Conservation (phyloP, 2,113 vertebrate genomes). For the Tapirus terrestris region DNA sequence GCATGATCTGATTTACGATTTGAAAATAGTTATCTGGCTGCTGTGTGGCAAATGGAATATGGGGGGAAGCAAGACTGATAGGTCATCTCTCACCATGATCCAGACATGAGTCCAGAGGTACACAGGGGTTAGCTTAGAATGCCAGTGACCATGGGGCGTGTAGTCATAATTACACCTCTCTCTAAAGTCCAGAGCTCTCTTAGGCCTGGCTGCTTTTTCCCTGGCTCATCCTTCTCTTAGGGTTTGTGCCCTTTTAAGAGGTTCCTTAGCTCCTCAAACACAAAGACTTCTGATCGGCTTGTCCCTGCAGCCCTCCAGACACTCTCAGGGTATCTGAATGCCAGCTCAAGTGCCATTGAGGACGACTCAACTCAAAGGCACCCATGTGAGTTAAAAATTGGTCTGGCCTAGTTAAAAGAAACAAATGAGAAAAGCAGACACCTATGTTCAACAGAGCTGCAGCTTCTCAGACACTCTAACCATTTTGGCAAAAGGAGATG, state of each 20-base stretch:
- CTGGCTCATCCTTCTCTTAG: background rate
- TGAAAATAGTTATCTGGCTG: slow-evolving; percentile 27
- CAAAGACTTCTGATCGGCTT: background rate
- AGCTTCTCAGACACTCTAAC: slow-evolving; percentile 40
- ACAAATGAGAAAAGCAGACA: slow-evolving; percentile 41
- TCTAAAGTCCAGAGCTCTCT: background rate
- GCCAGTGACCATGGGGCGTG: background rate
- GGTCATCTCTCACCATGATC: background rate
- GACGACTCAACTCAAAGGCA: background rate
- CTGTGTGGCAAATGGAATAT: slow-evolving; percentile 5
- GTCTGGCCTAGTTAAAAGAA: slow-evolving; percentile 61
- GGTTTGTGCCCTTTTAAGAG: background rate
- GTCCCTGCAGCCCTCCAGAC: background rate
- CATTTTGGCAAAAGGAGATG: slow-evolving; percentile 60
- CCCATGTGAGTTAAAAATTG: slow-evolving; percentile 37
- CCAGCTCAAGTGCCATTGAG: background rate
- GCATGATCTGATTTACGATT: slow-evolving; percentile 11
- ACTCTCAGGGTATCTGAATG: background rate
- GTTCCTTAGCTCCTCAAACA: background rate
- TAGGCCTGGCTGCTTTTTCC: background rate
- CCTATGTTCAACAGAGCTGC: background rate
- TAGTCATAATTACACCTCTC: background rate
- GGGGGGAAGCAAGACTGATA: background rate
- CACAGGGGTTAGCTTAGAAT: background rate
- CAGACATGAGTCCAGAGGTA: background rate